Evolutionary conservation across 2,113 vertebrate species (phyloP), one percentile per base, ranked within the genome.

Genomic region (Aplodontia rufa): DNA sequence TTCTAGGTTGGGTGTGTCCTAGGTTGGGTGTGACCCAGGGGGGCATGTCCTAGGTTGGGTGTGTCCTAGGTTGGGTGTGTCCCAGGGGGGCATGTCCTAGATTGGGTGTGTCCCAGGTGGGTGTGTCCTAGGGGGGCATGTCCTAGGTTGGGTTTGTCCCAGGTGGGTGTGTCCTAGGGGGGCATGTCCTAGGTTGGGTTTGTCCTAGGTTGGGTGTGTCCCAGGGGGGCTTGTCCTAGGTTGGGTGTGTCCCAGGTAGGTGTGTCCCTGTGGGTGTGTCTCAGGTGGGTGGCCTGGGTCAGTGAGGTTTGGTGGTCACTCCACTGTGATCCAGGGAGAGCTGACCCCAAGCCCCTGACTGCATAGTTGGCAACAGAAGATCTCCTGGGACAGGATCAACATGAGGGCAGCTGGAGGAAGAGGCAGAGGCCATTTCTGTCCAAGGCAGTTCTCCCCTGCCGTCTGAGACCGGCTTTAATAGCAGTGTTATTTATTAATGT

Each of bases 401-500:
- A 88, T 24, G 51, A 16, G 22, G 40, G 71, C 1, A 2, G 37
- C 26, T 22, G 47, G 37, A 19, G 20, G 40, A 58, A 68, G 49
- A 68, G 37, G 11, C 22, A 0, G 30, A 55, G 17, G n/a, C 62
- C 5, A 0, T 71, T 42, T 8, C 24, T 0, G 16, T 42, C 55
- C 71, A 75, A 83, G 82, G 42, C 66, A 92, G 87, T 96, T 94
- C 93, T 82, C 83, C 20, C 68, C 28, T 26, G 55, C 35, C 32
- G 32, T 75, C 24, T 6, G 72, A 51, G 76, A 55, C 93, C 30
- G 6, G 32, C 90, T 93, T 66, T 95, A 95, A 94, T 91, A 96
- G 74, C 82, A 19, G 60, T 0, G 42, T 85, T 94, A 96, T 97
- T 97, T 97, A 97, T 95, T 95, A 94, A 93, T 93, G 94, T 86